These are phyloP conservation scores for Rhizomys pruinosus DNA, from an alignment of 2,113 vertebrate species.

Conservation along the genomic window DNA sequence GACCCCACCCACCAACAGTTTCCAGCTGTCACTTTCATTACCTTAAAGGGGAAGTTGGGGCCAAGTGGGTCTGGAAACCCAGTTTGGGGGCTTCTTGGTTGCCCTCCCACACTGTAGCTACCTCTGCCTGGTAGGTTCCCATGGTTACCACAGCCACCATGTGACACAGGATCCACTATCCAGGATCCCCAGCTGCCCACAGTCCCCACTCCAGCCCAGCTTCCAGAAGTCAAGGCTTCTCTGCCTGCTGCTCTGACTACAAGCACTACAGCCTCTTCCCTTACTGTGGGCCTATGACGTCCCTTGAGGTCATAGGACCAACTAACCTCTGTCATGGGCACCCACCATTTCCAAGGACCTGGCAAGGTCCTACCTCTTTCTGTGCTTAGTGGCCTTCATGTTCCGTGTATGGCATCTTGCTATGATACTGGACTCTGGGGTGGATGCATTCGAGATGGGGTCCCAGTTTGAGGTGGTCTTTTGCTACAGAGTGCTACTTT, in stretches of 20 bases:
- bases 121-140: neutral
- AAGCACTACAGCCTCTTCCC: neutral
- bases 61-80: neutral
- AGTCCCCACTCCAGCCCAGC: too few relatives aligned
- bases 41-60: neutral
- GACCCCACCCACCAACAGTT: neutral
- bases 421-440: rapidly evolving
- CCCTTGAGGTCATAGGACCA: neutral
- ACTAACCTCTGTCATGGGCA: neutral
- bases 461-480: rapidly evolving
- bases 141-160: rapidly evolving
- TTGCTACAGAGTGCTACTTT: neutral
- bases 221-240: neutral
- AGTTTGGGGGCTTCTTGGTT: neutral
- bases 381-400: rapidly evolving
- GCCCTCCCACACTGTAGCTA: neutral
- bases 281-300: neutral
- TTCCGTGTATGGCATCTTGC: rapidly evolving
- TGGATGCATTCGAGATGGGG: neutral
- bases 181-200: neutral
- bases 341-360: neutral
- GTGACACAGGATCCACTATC: neutral
- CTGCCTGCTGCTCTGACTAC: neutral
- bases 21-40: neutral
- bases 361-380: too few relatives aligned